Conservation (phyloP, 2,113 vertebrate species). For the cat (Felis catus) region F.catus_Fca126_mat1.0 CM031414.1:76031001-76031500, state of each 20-base stretch:
- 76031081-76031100: not conserved
- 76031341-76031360: not conserved
- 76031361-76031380: not conserved
- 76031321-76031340: not conserved
- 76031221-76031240: not conserved
- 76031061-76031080: not conserved
- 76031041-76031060: conserved; percentile 15
- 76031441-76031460: not conserved
- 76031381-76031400: not conserved
- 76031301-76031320: not conserved
- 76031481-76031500: conserved; percentile 29
- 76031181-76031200: not conserved
- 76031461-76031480: not conserved
- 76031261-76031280: not conserved
- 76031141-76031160: not conserved
- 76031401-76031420: conserved; percentile 30
- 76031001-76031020: conserved; percentile 21
- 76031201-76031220: not conserved
- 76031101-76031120: not conserved
- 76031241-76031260: not conserved
- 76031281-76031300: not conserved
- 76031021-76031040: not conserved
- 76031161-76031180: not conserved
- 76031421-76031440: not conserved
- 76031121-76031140: not conserved